Base-by-base conservation (phyloP, 1,140 invertebrate species). In the Apolygus lucorum region DNA sequence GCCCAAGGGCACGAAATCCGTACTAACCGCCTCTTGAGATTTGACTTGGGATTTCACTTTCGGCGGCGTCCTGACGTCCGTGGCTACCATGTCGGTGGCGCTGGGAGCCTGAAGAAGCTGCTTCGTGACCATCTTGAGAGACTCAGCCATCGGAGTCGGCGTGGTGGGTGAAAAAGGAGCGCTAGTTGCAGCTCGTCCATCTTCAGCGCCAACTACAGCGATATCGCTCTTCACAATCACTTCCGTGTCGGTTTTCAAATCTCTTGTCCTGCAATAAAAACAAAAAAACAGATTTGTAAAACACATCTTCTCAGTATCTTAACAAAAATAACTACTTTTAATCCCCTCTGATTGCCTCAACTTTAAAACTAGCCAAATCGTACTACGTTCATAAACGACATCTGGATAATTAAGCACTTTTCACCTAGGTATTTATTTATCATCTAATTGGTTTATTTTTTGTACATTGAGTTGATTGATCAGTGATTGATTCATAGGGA, bases 31-130 rank as follows among this genome's bases (percentile, higher is more conserved):
- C 28, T 72, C 64, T 28, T 64, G 63, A 64, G 63, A 2, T 26
- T 64, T 28, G 1, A 54, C 29, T 64, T 70, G 68, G 11, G 63
- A 69, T 76, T 85, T 84, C 2, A 86, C 75, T 79, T 83, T 86
- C 14, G 84, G 84, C 52, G 85, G 84, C 72, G 85, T 85, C 79
- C 84, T 82, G 0, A 82, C 81, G 74, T 87, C 86, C 13, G 80
- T 75, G 11, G 82, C 79, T 1, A 84, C 72, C 70, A 78, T 74
- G 34, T 75, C 74, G 25, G 74, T 74, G 2, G 74, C 73, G n/a
- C 65, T 65, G 1, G 75, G 75, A 2, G 74, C 72, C 54, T 74
- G 74, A 2, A 83, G 74, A 22, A 84, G 72, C 74, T 85, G 83
- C 72, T 79, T 82, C 0, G 81, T 79, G 22, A 85, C 80, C 71